Evolutionary conservation across 2,113 vertebrate species (phyloP).

Genomic region (Speoplatyrhinus poulsoni): DNA sequence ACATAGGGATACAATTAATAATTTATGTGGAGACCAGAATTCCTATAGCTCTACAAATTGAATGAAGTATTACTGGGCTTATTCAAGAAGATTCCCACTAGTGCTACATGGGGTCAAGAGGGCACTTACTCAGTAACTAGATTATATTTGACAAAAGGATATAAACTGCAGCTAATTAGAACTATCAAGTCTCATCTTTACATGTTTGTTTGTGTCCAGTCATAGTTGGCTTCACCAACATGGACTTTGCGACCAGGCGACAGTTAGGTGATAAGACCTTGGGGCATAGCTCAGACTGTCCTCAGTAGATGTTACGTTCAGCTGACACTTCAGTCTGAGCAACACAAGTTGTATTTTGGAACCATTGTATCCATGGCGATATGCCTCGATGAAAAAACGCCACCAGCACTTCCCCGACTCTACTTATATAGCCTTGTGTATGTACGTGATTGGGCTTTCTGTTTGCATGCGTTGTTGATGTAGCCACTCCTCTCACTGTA

Average conservation of each 20-base stretch:
- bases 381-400: slow-evolving; percentile 53
- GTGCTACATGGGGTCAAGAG: background rate
- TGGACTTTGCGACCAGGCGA: slow-evolving; percentile 10
- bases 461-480: slow-evolving; percentile 30
- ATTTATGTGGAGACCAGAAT: background rate
- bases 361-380: slow-evolving; percentile 23
- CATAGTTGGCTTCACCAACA: slow-evolving; percentile 12
- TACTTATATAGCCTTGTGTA: slow-evolving; percentile 22
- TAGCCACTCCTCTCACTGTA: background rate
- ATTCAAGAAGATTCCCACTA: background rate
- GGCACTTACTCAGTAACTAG: background rate
- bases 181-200: slow-evolving; percentile 16
- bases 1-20: background rate
- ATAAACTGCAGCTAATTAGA: slow-evolving; percentile 22
- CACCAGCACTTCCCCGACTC: slow-evolving; percentile 21
- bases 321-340: slow-evolving; percentile 43
- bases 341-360: slow-evolving; percentile 23
- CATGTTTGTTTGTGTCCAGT: slow-evolving; percentile 16
- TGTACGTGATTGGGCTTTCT: slow-evolving; percentile 16
- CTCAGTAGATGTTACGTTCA: slow-evolving; percentile 22
- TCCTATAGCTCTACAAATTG: background rate
- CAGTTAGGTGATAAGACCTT: slow-evolving; percentile 9
- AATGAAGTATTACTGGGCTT: background rate
- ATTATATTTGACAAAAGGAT: slow-evolving; percentile 7
- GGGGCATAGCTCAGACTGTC: slow-evolving; percentile 3